These are phyloP conservation scores for Plemyria rubiginata DNA, from an alignment of 2,888 invertebrate species.

Conservation along the genomic window DNA sequence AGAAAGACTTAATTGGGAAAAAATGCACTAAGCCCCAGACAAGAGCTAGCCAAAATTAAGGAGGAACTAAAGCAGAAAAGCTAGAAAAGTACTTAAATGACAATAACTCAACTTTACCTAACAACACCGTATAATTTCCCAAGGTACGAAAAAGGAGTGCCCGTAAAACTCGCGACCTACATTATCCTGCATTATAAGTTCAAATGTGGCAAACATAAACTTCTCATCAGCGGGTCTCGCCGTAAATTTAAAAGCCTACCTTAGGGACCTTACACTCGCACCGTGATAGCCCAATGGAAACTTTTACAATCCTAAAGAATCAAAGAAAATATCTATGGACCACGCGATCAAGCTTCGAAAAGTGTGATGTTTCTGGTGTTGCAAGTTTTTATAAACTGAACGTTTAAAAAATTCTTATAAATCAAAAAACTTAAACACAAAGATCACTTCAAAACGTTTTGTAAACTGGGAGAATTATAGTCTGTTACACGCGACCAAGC, in stretches of 20 bases:
- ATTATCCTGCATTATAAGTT: conserved; percentile 53
- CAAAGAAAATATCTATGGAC: too few relatives aligned
- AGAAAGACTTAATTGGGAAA: too few relatives aligned
- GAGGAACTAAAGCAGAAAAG: background rate
- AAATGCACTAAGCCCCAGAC: too few relatives aligned
- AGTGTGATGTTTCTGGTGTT: too few relatives aligned
- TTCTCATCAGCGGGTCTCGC: conserved; percentile 68
- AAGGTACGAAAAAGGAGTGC: conserved; percentile 33
- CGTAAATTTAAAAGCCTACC: conserved; percentile 81
- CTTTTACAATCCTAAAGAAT: background rate
- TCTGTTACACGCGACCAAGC: too few relatives aligned
- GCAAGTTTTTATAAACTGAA: too few relatives aligned
- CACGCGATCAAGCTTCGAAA: too few relatives aligned
- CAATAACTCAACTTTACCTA: conserved; percentile 1
- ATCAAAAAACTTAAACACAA: too few relatives aligned
- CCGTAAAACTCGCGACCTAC: conserved; percentile 36
- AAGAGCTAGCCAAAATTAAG: too few relatives aligned
- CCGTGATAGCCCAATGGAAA: background rate
- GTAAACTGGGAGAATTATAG: too few relatives aligned
- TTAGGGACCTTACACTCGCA: conserved; percentile 41
- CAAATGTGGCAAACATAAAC: conserved; percentile 74
- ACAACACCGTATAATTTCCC: conserved; percentile 15
- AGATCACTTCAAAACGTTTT: too few relatives aligned
- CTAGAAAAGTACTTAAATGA: background rate
- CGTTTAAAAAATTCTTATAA: too few relatives aligned